Evolutionary conservation across 1,140 invertebrate genomes (phyloP).

Genomic region (Meloidogyne floridensis): DNA sequence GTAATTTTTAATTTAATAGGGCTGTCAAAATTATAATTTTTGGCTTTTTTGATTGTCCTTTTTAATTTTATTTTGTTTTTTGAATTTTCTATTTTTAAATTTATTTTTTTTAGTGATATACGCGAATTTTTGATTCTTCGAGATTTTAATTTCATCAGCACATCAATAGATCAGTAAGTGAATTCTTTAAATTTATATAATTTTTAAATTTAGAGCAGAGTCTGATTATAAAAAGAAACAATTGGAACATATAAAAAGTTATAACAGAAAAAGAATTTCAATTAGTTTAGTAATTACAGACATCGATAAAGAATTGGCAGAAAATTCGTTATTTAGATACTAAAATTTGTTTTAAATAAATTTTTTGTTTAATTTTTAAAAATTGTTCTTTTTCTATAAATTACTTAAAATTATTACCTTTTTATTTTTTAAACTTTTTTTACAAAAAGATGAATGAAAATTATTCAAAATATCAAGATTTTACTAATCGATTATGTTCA

Average conservation of each 20-base stretch:
- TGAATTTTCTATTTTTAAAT: too few species aligned
- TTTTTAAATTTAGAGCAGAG: constrained; percentile 37
- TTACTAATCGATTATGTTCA: constrained; percentile 45
- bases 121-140: constrained; percentile 51
- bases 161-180: constrained; percentile 42
- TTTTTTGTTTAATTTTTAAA: constrained; percentile 9
- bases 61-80: too few species aligned
- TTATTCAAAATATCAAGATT: constrained; percentile 40
- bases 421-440: constrained; percentile 4
- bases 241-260: constrained; percentile 22
- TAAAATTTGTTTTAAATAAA: constrained; percentile 33
- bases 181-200: constrained; percentile 7
- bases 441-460: constrained; percentile 17
- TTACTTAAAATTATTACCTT: constrained; percentile 25
- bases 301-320: constrained; percentile 41
- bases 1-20: not conserved
- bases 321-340: constrained; percentile 42
- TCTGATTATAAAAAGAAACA: constrained; percentile 41
- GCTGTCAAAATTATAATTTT: too few species aligned
- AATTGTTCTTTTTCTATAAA: constrained; percentile 20
- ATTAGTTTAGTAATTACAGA: constrained; percentile 31
- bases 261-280: constrained; percentile 35
- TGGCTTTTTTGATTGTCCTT: too few species aligned
- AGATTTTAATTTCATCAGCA: constrained; percentile 51
- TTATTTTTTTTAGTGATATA: constrained; percentile 45